Evolutionary conservation across 2,797 vertebrate genomes (phyloP).

Genomic region (Adrianichthys oophorus): DNA sequence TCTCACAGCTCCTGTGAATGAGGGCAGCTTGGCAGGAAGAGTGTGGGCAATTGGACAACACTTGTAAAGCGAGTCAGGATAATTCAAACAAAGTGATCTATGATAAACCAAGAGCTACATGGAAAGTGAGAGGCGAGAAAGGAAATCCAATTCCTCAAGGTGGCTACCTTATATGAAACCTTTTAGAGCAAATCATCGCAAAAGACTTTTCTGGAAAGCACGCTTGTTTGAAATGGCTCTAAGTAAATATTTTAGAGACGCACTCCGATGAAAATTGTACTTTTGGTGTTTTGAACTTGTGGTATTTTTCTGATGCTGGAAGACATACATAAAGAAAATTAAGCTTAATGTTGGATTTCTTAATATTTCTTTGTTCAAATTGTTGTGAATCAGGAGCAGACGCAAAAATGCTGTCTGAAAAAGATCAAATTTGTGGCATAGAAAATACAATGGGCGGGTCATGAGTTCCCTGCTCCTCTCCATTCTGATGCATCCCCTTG

Average conservation of each 20-base stretch:
- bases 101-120: conserved; percentile 68
- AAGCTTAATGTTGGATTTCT: no score
- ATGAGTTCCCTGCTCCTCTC: no score
- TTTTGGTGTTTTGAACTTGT: no score
- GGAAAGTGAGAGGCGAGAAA: conserved; percentile 35
- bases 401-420: no score
- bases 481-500: no score
- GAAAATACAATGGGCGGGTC: no score
- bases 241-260: conserved; percentile 1
- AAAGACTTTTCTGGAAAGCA: conserved; percentile 7
- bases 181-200: conserved; percentile 1
- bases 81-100: conserved; percentile 83
- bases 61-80: conserved; percentile 77
- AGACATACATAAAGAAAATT: no score
- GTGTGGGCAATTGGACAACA: conserved; percentile 77
- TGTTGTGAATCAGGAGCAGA: no score
- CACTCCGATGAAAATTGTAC: no score
- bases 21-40: conserved; percentile 73
- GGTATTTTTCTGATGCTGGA: no score
- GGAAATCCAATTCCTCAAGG: conserved; percentile 34
- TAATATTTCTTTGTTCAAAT: no score
- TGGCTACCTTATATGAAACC: conserved; percentile 19
- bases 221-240: background rate
- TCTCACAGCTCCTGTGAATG: conserved; percentile 75
- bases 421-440: no score